Conservation (phyloP, 2,888 invertebrate species). For the Pasiphila rectangulata region DNA sequence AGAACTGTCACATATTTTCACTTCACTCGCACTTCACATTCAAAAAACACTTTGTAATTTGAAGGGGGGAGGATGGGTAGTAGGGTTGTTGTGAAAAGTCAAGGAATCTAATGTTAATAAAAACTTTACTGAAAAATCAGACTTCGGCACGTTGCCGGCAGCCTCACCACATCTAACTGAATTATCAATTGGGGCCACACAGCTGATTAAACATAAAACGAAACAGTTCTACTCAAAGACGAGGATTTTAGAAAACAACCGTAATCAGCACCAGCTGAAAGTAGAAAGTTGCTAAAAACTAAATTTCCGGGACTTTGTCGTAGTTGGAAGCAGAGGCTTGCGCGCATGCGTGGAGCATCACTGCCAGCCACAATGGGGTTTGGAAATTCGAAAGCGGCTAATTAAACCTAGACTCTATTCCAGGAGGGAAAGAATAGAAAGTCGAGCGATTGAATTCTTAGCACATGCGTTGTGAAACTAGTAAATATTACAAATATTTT, state of each 20-base stretch:
- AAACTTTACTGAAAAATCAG: conserved; percentile 33
- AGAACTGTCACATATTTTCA: conserved; percentile 21
- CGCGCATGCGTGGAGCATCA: conserved; percentile 64
- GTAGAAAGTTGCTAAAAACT: conserved; percentile 52
- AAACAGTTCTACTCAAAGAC: conserved; percentile 51
- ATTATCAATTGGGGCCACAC: conserved; percentile 73
- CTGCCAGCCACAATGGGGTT: conserved; percentile 46
- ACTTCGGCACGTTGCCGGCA: conserved; percentile 56
- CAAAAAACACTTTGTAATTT: too few relatives aligned
- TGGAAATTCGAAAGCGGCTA: conserved; percentile 36
- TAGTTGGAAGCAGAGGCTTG: conserved; percentile 48
- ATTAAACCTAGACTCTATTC: conserved; percentile 39
- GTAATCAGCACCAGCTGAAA: conserved; percentile 39
- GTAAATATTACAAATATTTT: conserved; percentile 62
- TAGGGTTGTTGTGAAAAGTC: background rate
- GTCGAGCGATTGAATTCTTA: conserved; percentile 20
- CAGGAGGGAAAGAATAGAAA: conserved; percentile 33
- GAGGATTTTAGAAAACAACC: conserved; percentile 49
- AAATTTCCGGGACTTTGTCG: conserved; percentile 48
- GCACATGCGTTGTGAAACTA: conserved; percentile 55
- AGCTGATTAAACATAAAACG: conserved; percentile 71
- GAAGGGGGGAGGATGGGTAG: too few relatives aligned
- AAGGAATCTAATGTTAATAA: background rate
- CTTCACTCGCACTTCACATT: conserved; percentile 14
- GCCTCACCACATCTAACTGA: conserved; percentile 62